phyloP scores from a whole-genome alignment of 2,797 vertebrate species.

The Melanotaenia boesemani region DNA sequence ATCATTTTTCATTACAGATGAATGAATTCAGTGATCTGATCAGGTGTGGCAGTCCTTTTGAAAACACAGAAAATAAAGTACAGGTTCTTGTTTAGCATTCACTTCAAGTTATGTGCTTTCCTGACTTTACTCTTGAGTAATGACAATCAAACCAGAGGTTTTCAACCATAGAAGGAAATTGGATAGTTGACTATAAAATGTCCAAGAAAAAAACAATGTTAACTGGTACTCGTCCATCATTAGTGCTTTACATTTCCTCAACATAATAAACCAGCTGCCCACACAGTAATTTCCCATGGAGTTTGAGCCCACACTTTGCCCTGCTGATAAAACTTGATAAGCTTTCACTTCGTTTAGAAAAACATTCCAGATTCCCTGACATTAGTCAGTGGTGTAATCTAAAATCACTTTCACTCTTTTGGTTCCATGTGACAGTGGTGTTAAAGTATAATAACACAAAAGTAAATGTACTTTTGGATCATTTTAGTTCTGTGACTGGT shows the following conservation, averaged over 20 bases:
- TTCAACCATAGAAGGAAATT: background rate
- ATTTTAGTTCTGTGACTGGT: no score
- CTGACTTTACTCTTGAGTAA: background rate
- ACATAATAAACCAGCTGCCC: constrained; percentile 19
- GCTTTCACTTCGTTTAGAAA: background rate
- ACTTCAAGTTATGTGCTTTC: background rate
- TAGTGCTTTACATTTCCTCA: background rate
- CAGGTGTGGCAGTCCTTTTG: constrained; percentile 16
- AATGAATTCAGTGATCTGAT: background rate
- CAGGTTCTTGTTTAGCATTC: background rate
- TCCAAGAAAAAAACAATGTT: background rate
- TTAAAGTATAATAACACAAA: background rate
- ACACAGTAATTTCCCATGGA: constrained; percentile 43
- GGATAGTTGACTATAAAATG: background rate
- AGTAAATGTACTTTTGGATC: no score
- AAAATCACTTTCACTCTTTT: background rate
- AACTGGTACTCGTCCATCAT: background rate
- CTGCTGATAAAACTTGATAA: constrained; percentile 38
- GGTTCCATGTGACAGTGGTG: background rate
- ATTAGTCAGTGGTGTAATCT: background rate
- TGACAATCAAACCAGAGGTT: background rate
- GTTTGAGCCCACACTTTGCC: constrained; percentile 17
- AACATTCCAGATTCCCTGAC: background rate
- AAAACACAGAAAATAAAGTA: constrained; percentile 6
- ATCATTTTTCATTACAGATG: background rate